Base-by-base conservation (phyloP, 2,797 vertebrate genomes). In the Telmatherina bonti region DNA sequence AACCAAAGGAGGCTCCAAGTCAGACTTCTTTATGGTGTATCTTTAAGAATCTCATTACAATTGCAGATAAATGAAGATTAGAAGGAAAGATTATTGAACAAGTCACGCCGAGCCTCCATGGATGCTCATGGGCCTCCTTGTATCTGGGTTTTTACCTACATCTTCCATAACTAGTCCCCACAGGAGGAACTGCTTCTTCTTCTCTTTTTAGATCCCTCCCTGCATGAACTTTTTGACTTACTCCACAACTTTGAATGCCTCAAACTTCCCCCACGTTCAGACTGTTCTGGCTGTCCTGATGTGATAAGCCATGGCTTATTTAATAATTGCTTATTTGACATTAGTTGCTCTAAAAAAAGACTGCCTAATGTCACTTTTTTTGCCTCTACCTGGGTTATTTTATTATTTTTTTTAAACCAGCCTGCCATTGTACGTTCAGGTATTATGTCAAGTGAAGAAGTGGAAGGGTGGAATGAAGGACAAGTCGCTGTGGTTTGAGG, bases 321-420 rank as follows among this genome's bases (percentile, higher is more conserved):
- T 89, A 87, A 88, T 87, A 90, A 90, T 92, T 91, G 86, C 90
- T 92, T 91, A 92, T 89, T 91, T 86, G 85, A 90, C 90, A 87
- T 85, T 85, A 86, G 89, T 88, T 72, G 67, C 76, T 75, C 87
- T 89, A 90, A 87, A 85, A 89, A 92, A 92, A 89, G 87, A 84
- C 81, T 84, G 78, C 66, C 80, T 81, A 75, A 88, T 83, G 87
- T 84, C 85, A 85, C 69, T 70, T 85, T 78, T 33, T 31, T 15
- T 67, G 10, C 62, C 58, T 12, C 29, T 72, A 76, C 62, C 51
- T 36, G 0, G 38, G 80, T 66, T 47, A 67, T 49, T 49, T 49
- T 49, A 9, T 45, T 49, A 10, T 47, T 47, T 47, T 47, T 49
- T 49, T 78, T 86, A 82, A 81, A 87, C 85, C 87, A 90, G 90